Evolutionary conservation across 2,888 invertebrate species (phyloP).

Genomic region (Crematogaster levior): DNA sequence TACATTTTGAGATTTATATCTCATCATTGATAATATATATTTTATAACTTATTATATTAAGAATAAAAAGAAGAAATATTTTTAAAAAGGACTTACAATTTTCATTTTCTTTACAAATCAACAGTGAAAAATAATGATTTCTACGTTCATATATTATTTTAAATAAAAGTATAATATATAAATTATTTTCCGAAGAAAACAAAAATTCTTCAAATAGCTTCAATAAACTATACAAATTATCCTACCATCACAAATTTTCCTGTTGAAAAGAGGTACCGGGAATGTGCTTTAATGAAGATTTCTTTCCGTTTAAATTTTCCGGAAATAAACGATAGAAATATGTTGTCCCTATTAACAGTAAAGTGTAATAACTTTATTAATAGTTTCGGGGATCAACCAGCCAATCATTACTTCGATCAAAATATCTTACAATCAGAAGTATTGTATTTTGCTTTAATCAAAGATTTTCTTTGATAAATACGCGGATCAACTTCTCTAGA

Average conservation of each 20-base stretch:
- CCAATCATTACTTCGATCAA: not conserved
- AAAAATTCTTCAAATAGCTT: not conserved
- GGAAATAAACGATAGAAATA: not conserved
- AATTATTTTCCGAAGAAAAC: not conserved
- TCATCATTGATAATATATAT: not conserved
- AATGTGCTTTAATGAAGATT: conserved; percentile 11
- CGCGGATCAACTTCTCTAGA: conserved; percentile 20
- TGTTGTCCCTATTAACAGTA: not conserved
- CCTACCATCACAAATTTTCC: not conserved
- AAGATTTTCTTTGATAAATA: conserved; percentile 20
- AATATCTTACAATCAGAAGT: conserved; percentile 7
- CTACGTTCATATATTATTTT: not conserved
- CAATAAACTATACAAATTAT: conserved; percentile 15
- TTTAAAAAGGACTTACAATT: not conserved
- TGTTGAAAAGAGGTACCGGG: not conserved
- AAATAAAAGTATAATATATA: not conserved
- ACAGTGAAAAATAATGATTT: not conserved
- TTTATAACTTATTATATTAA: not conserved
- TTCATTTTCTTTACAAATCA: not conserved
- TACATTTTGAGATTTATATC: not conserved
- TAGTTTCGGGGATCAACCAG: not conserved
- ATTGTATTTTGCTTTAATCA: not conserved
- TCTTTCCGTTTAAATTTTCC: not conserved
- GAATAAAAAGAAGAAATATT: not conserved
- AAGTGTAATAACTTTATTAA: conserved; percentile 22